Percentiles rank a stretch among this genome's conserved stretches.
Evolutionary conservation across 2,888 invertebrate genomes (phyloP).

Genomic region (Andrena camellia): DNA sequence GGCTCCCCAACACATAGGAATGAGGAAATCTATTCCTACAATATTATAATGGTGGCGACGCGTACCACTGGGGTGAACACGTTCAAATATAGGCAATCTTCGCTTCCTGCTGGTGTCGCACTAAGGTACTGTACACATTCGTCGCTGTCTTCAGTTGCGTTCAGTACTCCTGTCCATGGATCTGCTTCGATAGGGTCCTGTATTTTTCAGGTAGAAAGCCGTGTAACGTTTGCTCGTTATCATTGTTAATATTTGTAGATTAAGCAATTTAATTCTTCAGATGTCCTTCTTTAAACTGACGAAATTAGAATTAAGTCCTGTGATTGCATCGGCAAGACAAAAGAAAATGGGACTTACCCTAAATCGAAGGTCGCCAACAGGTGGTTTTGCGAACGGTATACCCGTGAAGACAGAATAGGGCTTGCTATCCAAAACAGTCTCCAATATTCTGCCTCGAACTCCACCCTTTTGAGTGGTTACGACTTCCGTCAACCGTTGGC

Average conservation of each 20-base stretch:
- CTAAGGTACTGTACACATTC: not conserved
- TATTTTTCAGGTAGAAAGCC: not conserved
- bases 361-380: slow-evolving; percentile 10
- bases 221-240: too few species aligned
- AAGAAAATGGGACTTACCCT: slow-evolving; percentile 4
- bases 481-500: not conserved
- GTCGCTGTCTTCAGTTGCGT: not conserved
- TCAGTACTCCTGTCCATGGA: not conserved
- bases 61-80: slow-evolving; percentile 17
- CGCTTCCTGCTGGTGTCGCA: not conserved
- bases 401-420: slow-evolving; percentile 13
- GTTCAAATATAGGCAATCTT: slow-evolving; percentile 28
- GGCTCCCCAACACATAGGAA: too few species aligned
- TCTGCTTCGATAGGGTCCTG: not conserved
- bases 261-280: too few species aligned
- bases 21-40: too few species aligned
- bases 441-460: not conserved
- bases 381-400: slow-evolving; percentile 19
- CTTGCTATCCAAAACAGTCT: not conserved
- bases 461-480: not conserved
- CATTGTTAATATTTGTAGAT: too few species aligned
- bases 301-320: too few species aligned
- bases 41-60: not conserved
- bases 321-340: not conserved
- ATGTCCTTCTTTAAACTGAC: too few species aligned